phyloP scores from a whole-genome alignment of 2,113 vertebrate genomes.

The Donacobius atricapilla region DNA sequence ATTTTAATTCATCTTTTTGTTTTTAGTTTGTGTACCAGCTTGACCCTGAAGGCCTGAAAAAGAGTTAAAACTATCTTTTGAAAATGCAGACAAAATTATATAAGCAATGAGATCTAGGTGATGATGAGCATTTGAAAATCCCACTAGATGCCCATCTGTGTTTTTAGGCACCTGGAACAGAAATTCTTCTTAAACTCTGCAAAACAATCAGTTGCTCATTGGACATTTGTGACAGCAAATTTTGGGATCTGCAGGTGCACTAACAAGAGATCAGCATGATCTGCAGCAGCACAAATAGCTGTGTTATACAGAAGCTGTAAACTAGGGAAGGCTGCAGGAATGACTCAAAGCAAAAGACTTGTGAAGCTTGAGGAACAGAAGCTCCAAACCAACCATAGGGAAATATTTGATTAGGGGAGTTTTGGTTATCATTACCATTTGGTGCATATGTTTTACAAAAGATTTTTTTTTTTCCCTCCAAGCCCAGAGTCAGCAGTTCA shows the following conservation, averaged over 20 bases:
- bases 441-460: not conserved
- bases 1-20: constrained; percentile 32
- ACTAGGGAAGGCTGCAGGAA: not conserved
- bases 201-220: not conserved
- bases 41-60: constrained; percentile 32
- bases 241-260: not conserved
- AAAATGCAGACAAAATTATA: not conserved
- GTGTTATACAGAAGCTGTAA: not conserved
- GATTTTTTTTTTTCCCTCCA: not conserved
- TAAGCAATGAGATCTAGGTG: not conserved
- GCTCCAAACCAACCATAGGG: not conserved
- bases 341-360: not conserved
- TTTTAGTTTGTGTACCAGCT: constrained; percentile 37
- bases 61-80: not conserved
- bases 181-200: not conserved
- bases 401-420: not conserved
- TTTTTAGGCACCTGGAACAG: not conserved
- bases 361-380: not conserved
- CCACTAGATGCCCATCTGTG: not conserved
- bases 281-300: not conserved
- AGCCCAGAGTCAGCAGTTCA: not conserved
- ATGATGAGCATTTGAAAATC: not conserved
- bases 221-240: not conserved
- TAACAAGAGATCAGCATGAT: constrained; percentile 4
- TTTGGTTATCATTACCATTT: not conserved